Evolutionary conservation across 1,140 invertebrate genomes (phyloP).

Genomic region (Heliconius congener): DNA sequence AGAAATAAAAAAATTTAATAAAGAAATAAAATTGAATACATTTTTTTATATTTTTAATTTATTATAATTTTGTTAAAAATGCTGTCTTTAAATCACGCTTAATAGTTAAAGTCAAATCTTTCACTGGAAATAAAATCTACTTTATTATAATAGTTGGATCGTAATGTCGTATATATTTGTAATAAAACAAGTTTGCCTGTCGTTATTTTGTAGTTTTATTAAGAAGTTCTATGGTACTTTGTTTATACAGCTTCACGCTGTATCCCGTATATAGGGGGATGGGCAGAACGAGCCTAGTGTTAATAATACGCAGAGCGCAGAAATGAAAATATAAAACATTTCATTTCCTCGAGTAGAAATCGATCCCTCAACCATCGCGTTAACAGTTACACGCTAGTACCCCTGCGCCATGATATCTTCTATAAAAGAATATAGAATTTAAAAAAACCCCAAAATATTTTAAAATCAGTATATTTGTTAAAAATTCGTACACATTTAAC

Average conservation of each 20-base stretch:
- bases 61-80: not conserved
- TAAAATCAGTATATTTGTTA: conserved; percentile 79
- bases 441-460: conserved; percentile 47
- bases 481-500: conserved; percentile 64
- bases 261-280: not conserved
- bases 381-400: too few relatives aligned
- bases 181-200: not conserved
- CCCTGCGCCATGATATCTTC: too few relatives aligned
- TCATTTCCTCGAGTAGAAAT: too few relatives aligned
- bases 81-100: not conserved
- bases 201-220: conserved; percentile 18
- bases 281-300: too few relatives aligned
- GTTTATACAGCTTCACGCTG: not conserved
- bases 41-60: not conserved
- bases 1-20: not conserved
- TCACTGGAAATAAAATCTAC: not conserved
- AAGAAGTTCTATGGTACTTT: not conserved
- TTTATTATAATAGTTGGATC: not conserved
- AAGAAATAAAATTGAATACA: too few relatives aligned
- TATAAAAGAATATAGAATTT: not conserved
- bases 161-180: not conserved
- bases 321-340: too few relatives aligned
- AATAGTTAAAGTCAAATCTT: too few relatives aligned
- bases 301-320: too few relatives aligned
- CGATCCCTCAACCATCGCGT: too few relatives aligned